Evolutionary conservation across 2,888 invertebrate genomes (phyloP).

Genomic region (Agonopterix subpropinquella): DNA sequence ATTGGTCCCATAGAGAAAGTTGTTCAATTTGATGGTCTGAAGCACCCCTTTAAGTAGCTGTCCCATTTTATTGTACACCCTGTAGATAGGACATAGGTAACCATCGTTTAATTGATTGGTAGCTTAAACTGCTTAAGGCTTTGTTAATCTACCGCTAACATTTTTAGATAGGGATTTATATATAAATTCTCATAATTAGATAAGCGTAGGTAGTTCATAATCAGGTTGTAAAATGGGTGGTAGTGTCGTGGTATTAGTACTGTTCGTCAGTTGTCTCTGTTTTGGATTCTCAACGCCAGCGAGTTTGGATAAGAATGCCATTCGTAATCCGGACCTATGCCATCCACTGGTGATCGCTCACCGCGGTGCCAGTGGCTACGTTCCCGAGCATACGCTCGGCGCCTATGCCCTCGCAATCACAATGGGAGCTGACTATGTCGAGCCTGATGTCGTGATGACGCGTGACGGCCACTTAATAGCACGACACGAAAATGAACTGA

Average conservation of each 20-base stretch:
- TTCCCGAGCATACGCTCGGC: slow-evolving; percentile 62
- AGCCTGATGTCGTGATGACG: slow-evolving; percentile 64
- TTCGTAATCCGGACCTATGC: slow-evolving; percentile 29
- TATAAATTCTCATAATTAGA: too few species aligned
- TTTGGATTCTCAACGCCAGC: neutral
- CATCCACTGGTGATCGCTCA: slow-evolving; percentile 49
- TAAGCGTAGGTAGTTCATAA: neutral
- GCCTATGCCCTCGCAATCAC: slow-evolving; percentile 59
- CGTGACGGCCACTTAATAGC: slow-evolving; percentile 52
- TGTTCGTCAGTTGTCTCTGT: neutral
- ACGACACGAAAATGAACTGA: slow-evolving; percentile 58
- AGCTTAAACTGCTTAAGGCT: too few species aligned
- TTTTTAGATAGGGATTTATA: too few species aligned
- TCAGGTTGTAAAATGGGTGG: neutral
- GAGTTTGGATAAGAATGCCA: neutral
- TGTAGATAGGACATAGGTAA: too few species aligned
- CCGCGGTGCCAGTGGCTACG: slow-evolving; percentile 62
- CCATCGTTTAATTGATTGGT: too few species aligned
- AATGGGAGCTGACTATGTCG: slow-evolving; percentile 62
- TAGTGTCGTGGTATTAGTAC: neutral
- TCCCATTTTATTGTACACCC: too few species aligned
- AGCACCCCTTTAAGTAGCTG: too few species aligned
- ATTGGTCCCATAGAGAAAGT: too few species aligned
- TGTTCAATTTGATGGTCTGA: too few species aligned
- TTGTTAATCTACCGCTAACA: too few species aligned